A percentile compares a stretch with the other conserved stretches of the same genome.
phyloP scores from a whole-genome alignment of 1,140 invertebrate genomes.

The Mactra quadrangularis region DNA sequence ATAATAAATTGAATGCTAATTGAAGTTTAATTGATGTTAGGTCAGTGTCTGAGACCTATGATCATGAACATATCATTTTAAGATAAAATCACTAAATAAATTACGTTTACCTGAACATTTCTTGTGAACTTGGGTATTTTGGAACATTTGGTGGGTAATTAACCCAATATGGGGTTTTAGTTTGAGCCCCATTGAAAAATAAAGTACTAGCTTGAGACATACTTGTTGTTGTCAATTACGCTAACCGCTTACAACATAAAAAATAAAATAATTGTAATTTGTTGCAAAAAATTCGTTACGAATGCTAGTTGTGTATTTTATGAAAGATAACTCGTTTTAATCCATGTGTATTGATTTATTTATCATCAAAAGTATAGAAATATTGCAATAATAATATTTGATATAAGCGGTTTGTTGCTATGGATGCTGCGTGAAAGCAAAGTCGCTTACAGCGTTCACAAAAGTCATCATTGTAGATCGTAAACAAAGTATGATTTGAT shows the following conservation, averaged over 20 bases:
- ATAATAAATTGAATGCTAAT: too few species aligned
- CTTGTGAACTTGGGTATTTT: constrained; percentile 77
- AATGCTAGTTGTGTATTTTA: neutral
- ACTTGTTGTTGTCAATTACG: constrained; percentile 55
- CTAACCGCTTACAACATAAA: constrained; percentile 60
- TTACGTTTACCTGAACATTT: constrained; percentile 80
- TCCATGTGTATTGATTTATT: neutral
- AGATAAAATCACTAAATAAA: too few species aligned
- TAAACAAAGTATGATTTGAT: too few species aligned
- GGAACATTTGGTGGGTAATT: constrained; percentile 79
- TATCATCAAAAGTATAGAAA: neutral
- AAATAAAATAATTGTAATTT: too few species aligned
- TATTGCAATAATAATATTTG: neutral
- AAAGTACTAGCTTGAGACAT: constrained; percentile 70
- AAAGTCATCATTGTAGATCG: too few species aligned
- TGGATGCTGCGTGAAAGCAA: constrained; percentile 30
- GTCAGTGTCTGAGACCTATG: too few species aligned
- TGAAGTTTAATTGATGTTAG: too few species aligned
- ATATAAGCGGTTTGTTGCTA: constrained; percentile 45
- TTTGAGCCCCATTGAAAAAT: constrained; percentile 76
- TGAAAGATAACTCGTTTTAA: too few species aligned
- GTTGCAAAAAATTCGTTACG: neutral
- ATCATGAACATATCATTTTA: too few species aligned
- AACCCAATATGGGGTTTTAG: constrained; percentile 75
- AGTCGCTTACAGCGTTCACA: constrained; percentile 54